Conservation (phyloP, 2,113 vertebrate genomes). For the Drymodes brunneopygia region DNA sequence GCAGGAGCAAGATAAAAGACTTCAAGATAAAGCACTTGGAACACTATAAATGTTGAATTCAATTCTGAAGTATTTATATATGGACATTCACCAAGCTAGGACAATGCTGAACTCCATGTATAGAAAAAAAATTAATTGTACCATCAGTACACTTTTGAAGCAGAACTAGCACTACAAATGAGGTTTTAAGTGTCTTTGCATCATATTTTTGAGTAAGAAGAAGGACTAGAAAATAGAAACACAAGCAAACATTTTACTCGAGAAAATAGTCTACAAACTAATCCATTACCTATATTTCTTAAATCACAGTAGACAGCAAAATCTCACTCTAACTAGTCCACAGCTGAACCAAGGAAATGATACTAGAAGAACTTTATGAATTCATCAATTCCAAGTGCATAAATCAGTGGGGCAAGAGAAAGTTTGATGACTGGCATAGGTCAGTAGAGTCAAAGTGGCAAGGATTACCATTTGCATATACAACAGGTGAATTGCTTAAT, state of each 20-base stretch:
- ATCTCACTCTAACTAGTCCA: not conserved
- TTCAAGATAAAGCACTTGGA: not conserved
- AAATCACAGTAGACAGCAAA: not conserved
- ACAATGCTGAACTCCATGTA: not conserved
- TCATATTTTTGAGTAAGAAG: not conserved
- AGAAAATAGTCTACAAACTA: not conserved
- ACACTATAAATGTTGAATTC: not conserved
- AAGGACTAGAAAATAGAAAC: not conserved
- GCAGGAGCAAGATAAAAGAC: not conserved
- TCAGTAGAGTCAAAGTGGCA: not conserved
- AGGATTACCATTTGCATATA: not conserved
- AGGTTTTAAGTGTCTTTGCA: not conserved
- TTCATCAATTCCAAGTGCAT: not conserved
- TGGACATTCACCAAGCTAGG: not conserved
- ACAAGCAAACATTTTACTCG: not conserved
- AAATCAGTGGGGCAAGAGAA: not conserved
- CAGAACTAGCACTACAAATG: not conserved
- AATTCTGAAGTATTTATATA: not conserved
- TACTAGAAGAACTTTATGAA: not conserved
- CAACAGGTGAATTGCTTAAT: not conserved
- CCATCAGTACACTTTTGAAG: not conserved
- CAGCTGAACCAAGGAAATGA: not conserved
- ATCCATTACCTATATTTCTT: not conserved
- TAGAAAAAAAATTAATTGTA: not conserved
- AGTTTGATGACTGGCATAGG: not conserved